A percentile compares a stretch with the other conserved stretches of the same genome.
Evolutionary conservation across 2,888 invertebrate genomes (phyloP).

Genomic region (Drosophila nr. fundita): DNA sequence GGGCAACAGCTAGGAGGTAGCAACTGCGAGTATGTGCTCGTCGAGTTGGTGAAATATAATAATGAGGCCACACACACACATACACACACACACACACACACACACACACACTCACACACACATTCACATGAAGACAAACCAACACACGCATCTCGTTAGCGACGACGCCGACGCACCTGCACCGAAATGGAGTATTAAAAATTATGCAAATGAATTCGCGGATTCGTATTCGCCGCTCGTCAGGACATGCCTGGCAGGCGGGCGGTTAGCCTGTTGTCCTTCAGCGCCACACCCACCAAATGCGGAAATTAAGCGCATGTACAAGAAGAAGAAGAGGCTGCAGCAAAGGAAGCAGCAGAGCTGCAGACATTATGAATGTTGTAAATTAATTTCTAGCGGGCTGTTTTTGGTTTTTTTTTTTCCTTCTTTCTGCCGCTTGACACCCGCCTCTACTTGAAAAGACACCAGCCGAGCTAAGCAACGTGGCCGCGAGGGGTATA

Average conservation of each 20-base stretch:
- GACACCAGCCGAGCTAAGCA: constrained; percentile 70
- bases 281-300: constrained; percentile 67
- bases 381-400: constrained; percentile 72
- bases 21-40: constrained; percentile 54
- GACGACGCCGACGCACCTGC: constrained; percentile 65
- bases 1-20: not conserved
- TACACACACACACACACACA: constrained; percentile 25
- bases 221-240: constrained; percentile 69
- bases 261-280: constrained; percentile 55
- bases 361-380: constrained; percentile 74
- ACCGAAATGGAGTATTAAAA: constrained; percentile 84
- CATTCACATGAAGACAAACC: constrained; percentile 1
- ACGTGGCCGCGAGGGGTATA: constrained; percentile 6
- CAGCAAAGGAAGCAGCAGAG: constrained; percentile 16
- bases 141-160: constrained; percentile 58
- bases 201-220: constrained; percentile 84
- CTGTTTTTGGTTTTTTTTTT: constrained; percentile 12
- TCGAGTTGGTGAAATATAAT: constrained; percentile 74
- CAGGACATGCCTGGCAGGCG: constrained; percentile 37
- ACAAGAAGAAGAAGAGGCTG: constrained; percentile 31
- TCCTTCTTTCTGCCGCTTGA: constrained; percentile 5
- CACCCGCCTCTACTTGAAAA: constrained; percentile 58
- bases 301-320: constrained; percentile 75
- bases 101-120: constrained; percentile 19
- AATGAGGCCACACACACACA: constrained; percentile 70